These are phyloP conservation scores for Calycopis cecrops DNA, from an alignment of 1,140 invertebrate species.

Conservation along the genomic window DNA sequence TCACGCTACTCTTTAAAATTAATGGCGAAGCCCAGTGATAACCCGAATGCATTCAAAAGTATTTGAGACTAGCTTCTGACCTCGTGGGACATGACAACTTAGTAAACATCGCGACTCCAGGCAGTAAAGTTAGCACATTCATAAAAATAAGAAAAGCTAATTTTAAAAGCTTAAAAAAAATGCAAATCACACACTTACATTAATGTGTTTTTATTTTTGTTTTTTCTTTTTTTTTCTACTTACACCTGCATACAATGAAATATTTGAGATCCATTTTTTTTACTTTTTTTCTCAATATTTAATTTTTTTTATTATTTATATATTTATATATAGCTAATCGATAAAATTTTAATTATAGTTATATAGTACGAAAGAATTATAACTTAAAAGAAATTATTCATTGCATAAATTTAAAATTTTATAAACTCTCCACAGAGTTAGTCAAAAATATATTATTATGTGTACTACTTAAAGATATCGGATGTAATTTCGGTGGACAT, in stretches of 20 bases:
- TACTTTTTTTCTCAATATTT: conserved; percentile 24
- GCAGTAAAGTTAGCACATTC: conserved; percentile 10
- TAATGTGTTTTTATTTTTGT: conserved; percentile 1
- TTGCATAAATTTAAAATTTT: conserved; percentile 9
- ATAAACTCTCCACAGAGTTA: conserved; percentile 11
- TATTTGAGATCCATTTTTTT: conserved; percentile 31
- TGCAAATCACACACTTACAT: conserved; percentile 10
- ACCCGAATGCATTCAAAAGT: neutral
- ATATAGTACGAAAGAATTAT: conserved; percentile 5
- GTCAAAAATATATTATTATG: conserved; percentile 18
- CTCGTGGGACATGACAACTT: neutral
- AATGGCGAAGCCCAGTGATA: neutral
- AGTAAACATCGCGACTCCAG: neutral
- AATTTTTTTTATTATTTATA: conserved; percentile 24
- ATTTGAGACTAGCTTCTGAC: neutral
- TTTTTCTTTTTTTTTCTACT: conserved; percentile 4
- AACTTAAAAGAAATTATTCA: conserved; percentile 4
- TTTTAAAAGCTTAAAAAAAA: conserved; percentile 9
- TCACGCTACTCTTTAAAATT: neutral
- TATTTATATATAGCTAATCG: conserved; percentile 17
- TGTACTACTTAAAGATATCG: conserved; percentile 13
- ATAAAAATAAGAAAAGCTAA: conserved; percentile 11
- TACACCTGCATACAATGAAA: conserved; percentile 7
- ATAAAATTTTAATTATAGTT: conserved; percentile 13
- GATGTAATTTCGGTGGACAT: conserved; percentile 22